Conservation (phyloP, 2,113 vertebrate genomes). For the Actenoides hombroni region DNA sequence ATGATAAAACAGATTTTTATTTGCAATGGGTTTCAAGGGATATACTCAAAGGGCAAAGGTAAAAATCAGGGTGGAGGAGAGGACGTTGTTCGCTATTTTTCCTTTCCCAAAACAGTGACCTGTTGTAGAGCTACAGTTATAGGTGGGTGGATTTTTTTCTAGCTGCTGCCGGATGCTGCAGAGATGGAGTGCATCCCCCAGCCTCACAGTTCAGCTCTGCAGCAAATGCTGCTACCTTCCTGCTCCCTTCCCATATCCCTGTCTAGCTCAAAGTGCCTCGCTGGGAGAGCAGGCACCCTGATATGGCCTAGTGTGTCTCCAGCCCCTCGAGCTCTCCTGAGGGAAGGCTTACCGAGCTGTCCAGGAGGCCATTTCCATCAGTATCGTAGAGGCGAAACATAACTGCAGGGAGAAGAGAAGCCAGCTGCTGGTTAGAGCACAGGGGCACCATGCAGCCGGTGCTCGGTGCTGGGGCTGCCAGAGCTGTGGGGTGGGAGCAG, state of each 20-base stretch:
- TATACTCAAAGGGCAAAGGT: background rate
- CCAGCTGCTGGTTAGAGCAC: background rate
- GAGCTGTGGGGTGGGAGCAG: background rate
- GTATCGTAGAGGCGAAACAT: constrained; percentile 96
- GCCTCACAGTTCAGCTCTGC: background rate
- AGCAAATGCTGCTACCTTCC: background rate
- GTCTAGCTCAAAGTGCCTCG: background rate
- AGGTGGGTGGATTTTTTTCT: background rate
- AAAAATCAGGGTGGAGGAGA: background rate
- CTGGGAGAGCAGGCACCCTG: accelerated
- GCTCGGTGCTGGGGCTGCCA: background rate
- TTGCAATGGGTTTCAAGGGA: background rate
- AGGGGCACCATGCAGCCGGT: background rate
- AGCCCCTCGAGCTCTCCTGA: accelerated
- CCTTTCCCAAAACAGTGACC: background rate
- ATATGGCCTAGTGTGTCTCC: accelerated
- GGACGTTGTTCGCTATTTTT: background rate
- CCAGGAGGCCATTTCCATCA: constrained; percentile 89
- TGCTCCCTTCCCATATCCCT: background rate
- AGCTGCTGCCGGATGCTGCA: background rate
- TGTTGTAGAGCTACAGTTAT: background rate
- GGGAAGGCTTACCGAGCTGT: constrained; percentile 85
- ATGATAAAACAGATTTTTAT: background rate
- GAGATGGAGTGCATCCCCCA: background rate
- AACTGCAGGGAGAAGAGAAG: constrained; percentile 78